Evolutionary conservation across 2,888 invertebrate genomes (phyloP).

Genomic region (Zonitis immaculata): DNA sequence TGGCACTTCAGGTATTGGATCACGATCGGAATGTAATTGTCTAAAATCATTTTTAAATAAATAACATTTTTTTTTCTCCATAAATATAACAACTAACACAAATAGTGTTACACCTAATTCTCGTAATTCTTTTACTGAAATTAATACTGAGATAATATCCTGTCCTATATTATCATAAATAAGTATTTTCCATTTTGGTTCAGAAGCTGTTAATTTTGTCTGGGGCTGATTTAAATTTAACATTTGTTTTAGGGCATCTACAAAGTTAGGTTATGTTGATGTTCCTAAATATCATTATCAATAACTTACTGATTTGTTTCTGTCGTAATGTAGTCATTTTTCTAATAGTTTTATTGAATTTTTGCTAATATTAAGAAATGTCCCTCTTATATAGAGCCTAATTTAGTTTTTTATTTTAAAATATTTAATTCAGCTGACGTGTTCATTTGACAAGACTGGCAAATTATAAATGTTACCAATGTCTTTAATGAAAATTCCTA

Average conservation of each 20-base stretch:
- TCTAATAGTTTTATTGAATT: not conserved
- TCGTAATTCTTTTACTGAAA: constrained; percentile 91
- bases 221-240: constrained; percentile 83
- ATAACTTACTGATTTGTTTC: constrained; percentile 63
- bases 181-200: constrained; percentile 95
- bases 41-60: constrained; percentile 47
- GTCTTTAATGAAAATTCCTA: not conserved
- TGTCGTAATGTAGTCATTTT: constrained; percentile 64
- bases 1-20: constrained; percentile 96
- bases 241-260: constrained; percentile 93
- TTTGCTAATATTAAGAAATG: not conserved
- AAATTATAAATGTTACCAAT: not conserved
- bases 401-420: constrained; percentile 8
- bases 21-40: constrained; percentile 80
- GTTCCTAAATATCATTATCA: constrained; percentile 1
- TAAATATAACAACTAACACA: constrained; percentile 63
- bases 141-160: constrained; percentile 95
- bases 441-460: constrained; percentile 16
- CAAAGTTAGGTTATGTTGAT: constrained; percentile 33
- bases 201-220: constrained; percentile 69
- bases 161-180: constrained; percentile 96
- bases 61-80: not conserved
- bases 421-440: constrained; percentile 15
- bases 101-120: constrained; percentile 97
- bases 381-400: not conserved